These are phyloP conservation scores for Psittacula derbiana DNA, from an alignment of 2,797 vertebrate genomes.

Conservation along the genomic window DNA sequence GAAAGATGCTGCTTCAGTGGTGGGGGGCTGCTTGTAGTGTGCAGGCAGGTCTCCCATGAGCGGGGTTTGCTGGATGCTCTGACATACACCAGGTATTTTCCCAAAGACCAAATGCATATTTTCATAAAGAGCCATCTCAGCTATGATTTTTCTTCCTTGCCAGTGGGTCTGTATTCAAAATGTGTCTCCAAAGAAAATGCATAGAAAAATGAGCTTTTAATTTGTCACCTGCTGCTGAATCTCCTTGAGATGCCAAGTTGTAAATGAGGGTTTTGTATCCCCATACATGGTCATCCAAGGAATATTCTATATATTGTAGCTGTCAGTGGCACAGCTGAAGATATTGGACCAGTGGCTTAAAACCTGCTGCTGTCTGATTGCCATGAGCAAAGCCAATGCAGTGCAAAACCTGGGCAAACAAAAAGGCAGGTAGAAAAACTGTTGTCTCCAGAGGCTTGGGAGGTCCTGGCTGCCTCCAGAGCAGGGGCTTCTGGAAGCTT, in stretches of 20 bases:
- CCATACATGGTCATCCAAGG: background rate
- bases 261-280: slow-evolving; percentile 43
- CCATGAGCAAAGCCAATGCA: background rate
- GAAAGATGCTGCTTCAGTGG: background rate
- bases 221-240: slow-evolving; percentile 44
- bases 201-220: slow-evolving; percentile 44
- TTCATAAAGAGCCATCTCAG: background rate
- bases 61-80: background rate
- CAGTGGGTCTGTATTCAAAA: background rate
- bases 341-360: background rate
- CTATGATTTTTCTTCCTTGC: background rate
- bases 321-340: slow-evolving; percentile 21
- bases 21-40: background rate
- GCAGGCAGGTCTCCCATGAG: background rate
- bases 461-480: background rate
- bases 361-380: slow-evolving; percentile 6
- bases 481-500: background rate
- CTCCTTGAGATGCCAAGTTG: slow-evolving; percentile 37
- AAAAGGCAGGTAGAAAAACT: background rate
- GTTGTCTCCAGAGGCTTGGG: background rate
- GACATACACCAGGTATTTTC: background rate
- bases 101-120: background rate
- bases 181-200: slow-evolving; percentile 9
- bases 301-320: background rate
- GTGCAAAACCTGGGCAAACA: background rate